Conservation (phyloP, 2,113 vertebrate genomes). For the Sylvia atricapilla region DNA sequence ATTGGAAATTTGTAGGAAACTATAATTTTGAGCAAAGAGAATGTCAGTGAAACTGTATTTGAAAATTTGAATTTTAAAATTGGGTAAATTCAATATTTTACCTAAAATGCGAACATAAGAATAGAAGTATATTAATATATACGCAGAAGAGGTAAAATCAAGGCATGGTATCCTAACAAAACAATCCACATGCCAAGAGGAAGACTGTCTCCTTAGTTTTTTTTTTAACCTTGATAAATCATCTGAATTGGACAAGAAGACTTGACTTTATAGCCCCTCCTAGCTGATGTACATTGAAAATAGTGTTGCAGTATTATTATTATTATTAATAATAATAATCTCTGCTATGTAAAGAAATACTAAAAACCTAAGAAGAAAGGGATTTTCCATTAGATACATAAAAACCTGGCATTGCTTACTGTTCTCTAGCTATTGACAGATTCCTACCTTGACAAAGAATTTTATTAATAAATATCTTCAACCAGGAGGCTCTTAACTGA, state of each 20-base stretch:
- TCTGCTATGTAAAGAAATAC: background rate
- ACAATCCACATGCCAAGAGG: background rate
- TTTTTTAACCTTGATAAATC: background rate
- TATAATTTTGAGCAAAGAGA: background rate
- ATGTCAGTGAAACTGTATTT: background rate
- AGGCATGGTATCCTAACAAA: background rate
- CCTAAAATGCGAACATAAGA: background rate
- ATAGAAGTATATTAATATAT: background rate
- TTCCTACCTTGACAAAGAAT: background rate
- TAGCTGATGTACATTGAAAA: background rate
- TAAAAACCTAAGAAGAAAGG: background rate
- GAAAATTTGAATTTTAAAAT: background rate
- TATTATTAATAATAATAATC: background rate
- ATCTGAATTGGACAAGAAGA: background rate
- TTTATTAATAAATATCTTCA: background rate
- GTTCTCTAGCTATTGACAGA: background rate
- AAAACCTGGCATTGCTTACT: background rate
- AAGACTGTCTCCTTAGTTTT: background rate
- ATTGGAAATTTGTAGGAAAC: background rate
- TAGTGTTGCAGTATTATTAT: background rate
- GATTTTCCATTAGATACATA: background rate
- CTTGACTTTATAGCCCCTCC: background rate
- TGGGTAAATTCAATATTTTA: fast-evolving
- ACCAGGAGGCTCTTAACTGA: background rate
- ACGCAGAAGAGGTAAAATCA: background rate